Percentiles rank a stretch among this genome's conserved stretches.
phyloP scores from a whole-genome alignment of 2,888 invertebrate genomes.

The Drosophila emarginata region DNA sequence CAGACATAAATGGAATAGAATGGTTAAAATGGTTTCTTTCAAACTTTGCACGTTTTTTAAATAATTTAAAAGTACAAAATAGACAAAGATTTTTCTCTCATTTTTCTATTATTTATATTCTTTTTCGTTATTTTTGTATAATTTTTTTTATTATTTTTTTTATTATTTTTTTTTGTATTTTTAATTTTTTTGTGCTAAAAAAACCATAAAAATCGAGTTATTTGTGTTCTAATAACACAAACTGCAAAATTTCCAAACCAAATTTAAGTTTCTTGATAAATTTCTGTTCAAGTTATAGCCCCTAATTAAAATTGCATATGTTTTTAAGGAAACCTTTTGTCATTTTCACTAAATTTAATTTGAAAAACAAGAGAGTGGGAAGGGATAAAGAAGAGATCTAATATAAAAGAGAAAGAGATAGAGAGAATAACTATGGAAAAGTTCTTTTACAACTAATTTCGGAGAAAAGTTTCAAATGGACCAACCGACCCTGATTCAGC shows the following conservation, averaged over 20 bases:
- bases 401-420: not conserved
- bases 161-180: no score
- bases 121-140: no score
- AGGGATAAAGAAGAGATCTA: slow-evolving; percentile 16
- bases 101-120: no score
- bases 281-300: slow-evolving; percentile 32
- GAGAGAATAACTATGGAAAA: slow-evolving; percentile 38
- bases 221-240: no score
- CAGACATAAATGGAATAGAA: no score
- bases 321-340: slow-evolving; percentile 66
- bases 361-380: slow-evolving; percentile 22
- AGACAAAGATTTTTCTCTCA: no score
- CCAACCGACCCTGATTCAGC: slow-evolving; percentile 11
- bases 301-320: slow-evolving; percentile 66
- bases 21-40: no score
- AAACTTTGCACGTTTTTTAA: no score
- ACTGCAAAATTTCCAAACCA: not conserved
- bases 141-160: no score
- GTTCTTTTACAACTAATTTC: slow-evolving; percentile 61
- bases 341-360: slow-evolving; percentile 63
- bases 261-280: not conserved
- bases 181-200: no score
- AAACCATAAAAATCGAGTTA: no score
- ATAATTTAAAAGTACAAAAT: no score
- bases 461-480: slow-evolving; percentile 54